Evolutionary conservation across 2,888 invertebrate genomes (phyloP), one percentile per base, ranked within the genome.

Genomic region (Polylopha cassiicola): DNA sequence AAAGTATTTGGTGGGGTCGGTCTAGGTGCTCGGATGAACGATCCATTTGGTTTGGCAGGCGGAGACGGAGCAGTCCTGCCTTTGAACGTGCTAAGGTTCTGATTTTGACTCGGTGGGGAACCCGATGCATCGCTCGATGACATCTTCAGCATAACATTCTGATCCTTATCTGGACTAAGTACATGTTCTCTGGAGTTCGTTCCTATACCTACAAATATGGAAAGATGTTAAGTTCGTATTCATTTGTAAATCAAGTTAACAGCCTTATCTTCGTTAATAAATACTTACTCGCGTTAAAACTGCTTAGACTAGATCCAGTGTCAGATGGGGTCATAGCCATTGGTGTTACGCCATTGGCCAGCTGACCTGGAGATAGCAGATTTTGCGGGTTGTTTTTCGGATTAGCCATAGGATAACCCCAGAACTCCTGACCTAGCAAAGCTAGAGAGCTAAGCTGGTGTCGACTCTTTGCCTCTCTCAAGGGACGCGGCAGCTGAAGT

Each of bases 381-480:
- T 69, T 78, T 42, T 67, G 75, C 1, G 78, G 72, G 32, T 79
- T 82, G 48, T 87, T 89, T 59, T 90, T 89, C 2, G 91, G 90
- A 66, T 90, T 91, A 4, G 92, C 91, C 91, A 92, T 91, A 7
- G 92, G 92, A 70, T 92, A 92, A 39, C 91, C 88, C 93, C 93
- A 93, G 73, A 93, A 93, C 70, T 93, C 93, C 73, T 95, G 95
- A 16, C 97, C 98, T 30, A 98, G 86, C 47, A 97, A 87, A 4
- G 97, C 96, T 36, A 97, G 82, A 1, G 97, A 96, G 30, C 94
- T 93, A 29, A 98, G 89, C 68, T 97, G 95, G 70, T 96, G 95
- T 23, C 96, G 90, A 63, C 95, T 95, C 70, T 92, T 93, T 30
- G 96, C 96, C 52, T 95, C 94, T 34, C 93, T 89, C 55, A 98